A percentile compares a stretch with the other conserved stretches of the same genome.
Conservation (phyloP, 2,113 vertebrate genomes). For the Ondatra zibethicus region DNA sequence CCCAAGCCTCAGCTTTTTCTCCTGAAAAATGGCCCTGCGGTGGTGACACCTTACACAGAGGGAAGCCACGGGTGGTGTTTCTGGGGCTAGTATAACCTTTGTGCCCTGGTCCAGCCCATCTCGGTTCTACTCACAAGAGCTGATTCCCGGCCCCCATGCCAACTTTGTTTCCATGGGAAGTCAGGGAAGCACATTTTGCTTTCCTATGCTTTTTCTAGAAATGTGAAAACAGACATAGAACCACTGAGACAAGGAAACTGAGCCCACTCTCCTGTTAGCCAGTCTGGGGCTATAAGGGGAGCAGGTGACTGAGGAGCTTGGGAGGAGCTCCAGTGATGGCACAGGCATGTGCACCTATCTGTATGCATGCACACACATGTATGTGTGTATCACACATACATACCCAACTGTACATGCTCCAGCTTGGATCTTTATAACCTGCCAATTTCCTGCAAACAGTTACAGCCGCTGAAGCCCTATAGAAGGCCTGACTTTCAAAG, state of each 20-base stretch:
- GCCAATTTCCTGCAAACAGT: background rate
- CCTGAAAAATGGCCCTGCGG: background rate
- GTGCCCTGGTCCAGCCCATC: background rate
- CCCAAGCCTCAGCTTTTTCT: background rate
- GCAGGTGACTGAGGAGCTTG: background rate
- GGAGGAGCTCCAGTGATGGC: background rate
- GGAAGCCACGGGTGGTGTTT: background rate
- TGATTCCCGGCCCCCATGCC: too few relatives aligned
- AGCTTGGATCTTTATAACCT: background rate
- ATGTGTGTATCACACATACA: too few relatives aligned
- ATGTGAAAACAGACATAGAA: background rate
- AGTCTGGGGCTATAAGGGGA: background rate
- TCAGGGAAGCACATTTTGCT: background rate
- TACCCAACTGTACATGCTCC: background rate
- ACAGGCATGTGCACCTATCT: background rate
- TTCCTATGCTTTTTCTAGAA: background rate
- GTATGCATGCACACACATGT: background rate
- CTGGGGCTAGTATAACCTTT: too few relatives aligned
- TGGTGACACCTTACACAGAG: rapidly evolving
- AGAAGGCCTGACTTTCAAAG: background rate
- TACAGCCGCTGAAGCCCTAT: background rate
- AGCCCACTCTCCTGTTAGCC: background rate
- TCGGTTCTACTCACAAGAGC: background rate
- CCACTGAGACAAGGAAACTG: background rate
- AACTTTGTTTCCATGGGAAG: background rate